Percentiles rank a stretch among this genome's conserved stretches.
phyloP scores from a whole-genome alignment of 2,888 invertebrate genomes.

The Eurois occulta region DNA sequence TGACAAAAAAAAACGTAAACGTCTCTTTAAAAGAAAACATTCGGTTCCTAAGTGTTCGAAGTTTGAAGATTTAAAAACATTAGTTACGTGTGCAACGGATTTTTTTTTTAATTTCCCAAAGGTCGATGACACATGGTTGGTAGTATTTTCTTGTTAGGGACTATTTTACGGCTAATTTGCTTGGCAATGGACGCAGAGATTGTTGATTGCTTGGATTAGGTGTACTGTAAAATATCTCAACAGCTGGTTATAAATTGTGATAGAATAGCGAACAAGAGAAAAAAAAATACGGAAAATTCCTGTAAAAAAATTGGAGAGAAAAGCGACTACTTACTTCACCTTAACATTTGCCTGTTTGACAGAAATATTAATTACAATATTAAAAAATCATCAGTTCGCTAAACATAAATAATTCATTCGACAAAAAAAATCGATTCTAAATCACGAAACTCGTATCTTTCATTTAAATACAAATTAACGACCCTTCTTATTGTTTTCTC shows the following conservation, averaged over 20 bases:
- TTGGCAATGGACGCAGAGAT: conserved; percentile 32
- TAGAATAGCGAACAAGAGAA: not conserved
- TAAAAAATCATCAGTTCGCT: not conserved
- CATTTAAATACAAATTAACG: not conserved
- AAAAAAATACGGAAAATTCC: not conserved
- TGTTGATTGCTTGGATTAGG: conserved; percentile 7
- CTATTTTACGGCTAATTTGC: conserved; percentile 40
- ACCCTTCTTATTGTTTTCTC: not conserved
- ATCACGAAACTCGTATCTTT: not conserved
- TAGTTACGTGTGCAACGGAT: conserved; percentile 74
- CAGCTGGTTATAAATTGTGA: conserved; percentile 1
- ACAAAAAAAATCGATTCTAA: not conserved
- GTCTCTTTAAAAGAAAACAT: conserved; percentile 39
- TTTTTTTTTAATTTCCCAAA: conserved; percentile 47
- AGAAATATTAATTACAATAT: not conserved
- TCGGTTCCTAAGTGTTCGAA: conserved; percentile 49
- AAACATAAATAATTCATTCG: not conserved
- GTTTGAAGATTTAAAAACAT: conserved; percentile 56
- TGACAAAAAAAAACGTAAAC: conserved; percentile 52
- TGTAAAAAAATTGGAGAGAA: not conserved
- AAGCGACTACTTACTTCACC: too few species aligned
- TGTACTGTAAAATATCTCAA: conserved; percentile 16
- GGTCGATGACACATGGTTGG: conserved; percentile 59
- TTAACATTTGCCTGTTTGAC: not conserved
- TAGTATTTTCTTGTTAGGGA: conserved; percentile 40